Evolutionary conservation across 1,140 invertebrate species (phyloP).

Genomic region (Ceratina calcarata): DNA sequence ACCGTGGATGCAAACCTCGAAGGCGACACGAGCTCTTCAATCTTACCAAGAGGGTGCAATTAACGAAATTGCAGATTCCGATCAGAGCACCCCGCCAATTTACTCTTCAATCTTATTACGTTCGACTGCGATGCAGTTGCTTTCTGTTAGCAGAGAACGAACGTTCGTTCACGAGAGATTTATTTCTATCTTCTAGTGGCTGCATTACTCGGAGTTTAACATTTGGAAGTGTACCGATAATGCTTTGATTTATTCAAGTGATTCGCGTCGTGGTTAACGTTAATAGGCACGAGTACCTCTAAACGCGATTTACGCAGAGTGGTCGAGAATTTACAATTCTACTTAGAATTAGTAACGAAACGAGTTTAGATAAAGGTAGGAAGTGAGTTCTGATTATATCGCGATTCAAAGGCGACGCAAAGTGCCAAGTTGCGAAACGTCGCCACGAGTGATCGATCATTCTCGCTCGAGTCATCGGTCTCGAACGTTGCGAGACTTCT

Average conservation of each 20-base stretch:
- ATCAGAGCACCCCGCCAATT: constrained; percentile 26
- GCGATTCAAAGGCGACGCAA: neutral
- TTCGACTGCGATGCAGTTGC: neutral
- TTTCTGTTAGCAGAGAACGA: neutral
- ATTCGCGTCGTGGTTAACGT: too few species aligned
- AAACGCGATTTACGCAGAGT: too few species aligned
- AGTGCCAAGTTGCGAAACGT: constrained; percentile 7
- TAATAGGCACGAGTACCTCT: too few species aligned
- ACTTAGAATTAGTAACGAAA: too few species aligned
- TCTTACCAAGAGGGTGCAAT: constrained; percentile 36
- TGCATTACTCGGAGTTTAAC: neutral
- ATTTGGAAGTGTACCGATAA: neutral
- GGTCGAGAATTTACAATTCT: too few species aligned
- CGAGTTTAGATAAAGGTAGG: too few species aligned
- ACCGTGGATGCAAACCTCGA: constrained; percentile 11
- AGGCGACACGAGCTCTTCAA: constrained; percentile 44
- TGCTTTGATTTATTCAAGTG: too few species aligned
- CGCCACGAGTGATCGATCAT: constrained; percentile 1
- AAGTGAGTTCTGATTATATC: too few species aligned
- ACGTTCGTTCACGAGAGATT: constrained; percentile 3
- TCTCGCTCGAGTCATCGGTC: neutral
- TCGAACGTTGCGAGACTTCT: neutral
- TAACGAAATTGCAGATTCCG: constrained; percentile 45
- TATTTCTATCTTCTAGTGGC: neutral
- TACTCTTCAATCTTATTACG: constrained; percentile 34